Base-by-base conservation (phyloP, 92 coral and sea anemone genomes). In the Zoanthus sansibaricus region DNA sequence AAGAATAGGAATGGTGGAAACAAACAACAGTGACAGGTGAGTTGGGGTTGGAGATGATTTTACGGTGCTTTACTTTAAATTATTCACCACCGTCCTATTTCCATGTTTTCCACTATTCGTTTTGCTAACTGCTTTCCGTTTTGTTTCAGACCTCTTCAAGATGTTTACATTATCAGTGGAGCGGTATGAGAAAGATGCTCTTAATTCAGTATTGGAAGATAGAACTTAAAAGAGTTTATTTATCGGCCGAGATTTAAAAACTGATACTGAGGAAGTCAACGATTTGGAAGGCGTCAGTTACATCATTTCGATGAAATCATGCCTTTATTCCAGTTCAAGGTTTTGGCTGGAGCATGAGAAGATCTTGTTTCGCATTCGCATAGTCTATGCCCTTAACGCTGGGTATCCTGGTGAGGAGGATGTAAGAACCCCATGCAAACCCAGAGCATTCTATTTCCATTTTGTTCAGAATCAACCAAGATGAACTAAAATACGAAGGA, bases 1-100 rank as follows among this genome's bases (percentile, higher is more conserved):
- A 17, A 97, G 99, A 89, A 93, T 93, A 71, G 98, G 99, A 25
- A 79, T 92, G 30, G 94, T 95, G 14, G 98, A 94, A 30, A 95
- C 97, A 31, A 94, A 91, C 76, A 84, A 94, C 42, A 9, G 68
- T 47, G 98, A 97, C 78, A 94, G 98, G 98, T 96, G 73, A 82
- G 78, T 16, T 20, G 7, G 2, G 33, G 37, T 46, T 16, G 2
- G 9, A 25, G 18, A 37, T 37, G 4, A 37, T 37, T 37, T 37
- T 37, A 37, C 42, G 2, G 72, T 20, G 33, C 33, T 14, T 9
- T 13, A 6, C 72, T 25, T 20, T 67, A 7, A 32, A 10, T 67
- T 67, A 67, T 1, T 67, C 55, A 49, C 12, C 55, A 7, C 55
- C 9, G 55, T 49, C 55, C 12, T 9, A 49, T 58, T 1, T 16